Base-by-base conservation (phyloP, 2,888 invertebrate genomes). In the Drosophila maculinotata region DNA sequence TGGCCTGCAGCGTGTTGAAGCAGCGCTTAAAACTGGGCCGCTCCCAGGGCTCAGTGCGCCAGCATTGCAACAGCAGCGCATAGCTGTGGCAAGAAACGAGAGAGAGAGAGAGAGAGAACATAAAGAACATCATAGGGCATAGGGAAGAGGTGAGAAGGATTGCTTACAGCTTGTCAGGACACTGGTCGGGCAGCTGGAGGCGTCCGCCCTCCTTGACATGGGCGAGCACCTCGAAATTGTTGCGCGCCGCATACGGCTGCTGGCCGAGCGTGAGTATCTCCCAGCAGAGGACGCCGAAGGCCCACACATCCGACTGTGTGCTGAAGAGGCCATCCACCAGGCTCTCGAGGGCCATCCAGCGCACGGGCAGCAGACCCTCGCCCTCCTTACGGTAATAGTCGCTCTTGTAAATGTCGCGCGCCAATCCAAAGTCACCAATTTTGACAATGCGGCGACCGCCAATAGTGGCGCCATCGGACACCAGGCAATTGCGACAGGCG, bases 281-380 rank as follows among this genome's bases (percentile, higher is more conserved):
- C 98, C 99, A 99, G 89, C 98, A 94, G 2, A 99, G 92, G 0
- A 99, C 96, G 0, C 96, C 97, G 92, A 97, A 97, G 0, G 97
- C 95, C 99, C 99, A 99, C 3, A 99, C 98, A 91, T 99, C 99
- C 0, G 98, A 97, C 90, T 99, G 98, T 47, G 97, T 96, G 0
- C 98, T 98, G 90, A 99, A 99, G 0, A 99, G 96, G 0, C 99
- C 98, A 90, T 99, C 98, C 1, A 97, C 95, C 9, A 99, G 92
- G 20, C 98, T 97, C 92, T 99, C 99, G 1, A 99, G 99, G 0
- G 98, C 96, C 98, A 99, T 99, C 99, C 99, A 99, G 35, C 98
- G 93, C 0, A 99, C 98, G 1, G 99, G 99, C 48, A 99, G 91
- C 41, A 98, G 92, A 1, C 98, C 95, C 92, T 95, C 95, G 1